Evolutionary conservation across 2,113 vertebrate species (phyloP), one percentile per base, ranked within the genome.

Genomic region (Dolichallabes microphthalmus): DNA sequence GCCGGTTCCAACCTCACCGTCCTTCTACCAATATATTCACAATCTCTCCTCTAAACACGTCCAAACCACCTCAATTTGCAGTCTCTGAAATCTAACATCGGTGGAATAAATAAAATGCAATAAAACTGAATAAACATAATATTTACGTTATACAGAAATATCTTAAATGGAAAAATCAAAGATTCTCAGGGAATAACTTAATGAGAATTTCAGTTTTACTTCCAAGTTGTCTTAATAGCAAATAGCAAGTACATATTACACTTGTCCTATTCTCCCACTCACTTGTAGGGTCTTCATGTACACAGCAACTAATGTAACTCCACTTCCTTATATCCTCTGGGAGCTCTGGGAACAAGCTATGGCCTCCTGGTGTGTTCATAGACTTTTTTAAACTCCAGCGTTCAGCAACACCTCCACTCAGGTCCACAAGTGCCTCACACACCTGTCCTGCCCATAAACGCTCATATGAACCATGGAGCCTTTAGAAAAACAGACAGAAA

Each of bases 361-460:
- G 93, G 20, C 87, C 86, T 85, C 85, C 87, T 79, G 85, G 78
- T 52, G 91, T 90, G 13, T 90, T 93, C 88, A 92, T 92, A 45
- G 87, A 5, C n/a, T 32, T 74, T 52, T 91, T 95, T 82, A 98
- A 88, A 80, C 88, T 95, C 97, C 97, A 98, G 66, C 95, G 94
- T 88, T 98, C 97, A 0, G 96, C 96, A 50, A 99, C 90, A 64
- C 97, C 95, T 2, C 98, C 98, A 0, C 96, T 98, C 83, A 99
- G 88, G 90, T 99, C 98, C 87, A 99, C 97, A 71, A 98, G 88
- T 68, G 97, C 98, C 73, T 99, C 98, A 0, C 96, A 96, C 85
- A 99, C 97, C 90, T 99, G 97, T 15, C 98, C 98, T 1, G 98
- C 98, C 98, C 98, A 99, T 61, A 99, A 88, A 3, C 86, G 93